Percentiles rank a stretch among this genome's conserved stretches.
phyloP scores from a whole-genome alignment of 2,888 invertebrate genomes.

The Dascillus cervinus region DNA sequence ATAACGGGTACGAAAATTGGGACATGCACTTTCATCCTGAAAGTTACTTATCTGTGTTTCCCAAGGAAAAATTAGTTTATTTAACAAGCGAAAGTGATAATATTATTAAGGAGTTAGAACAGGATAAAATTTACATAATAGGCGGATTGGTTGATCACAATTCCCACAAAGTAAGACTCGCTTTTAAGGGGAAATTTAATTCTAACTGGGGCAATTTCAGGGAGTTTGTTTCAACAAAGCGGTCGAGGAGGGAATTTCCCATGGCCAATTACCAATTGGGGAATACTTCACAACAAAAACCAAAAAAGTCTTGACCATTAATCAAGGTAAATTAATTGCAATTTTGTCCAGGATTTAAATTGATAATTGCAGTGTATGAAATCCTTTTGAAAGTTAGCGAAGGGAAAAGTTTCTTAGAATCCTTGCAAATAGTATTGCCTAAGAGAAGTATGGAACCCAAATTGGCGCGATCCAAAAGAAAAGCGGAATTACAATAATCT shows the following conservation, averaged over 20 bases:
- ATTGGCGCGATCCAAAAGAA: no score
- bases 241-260: constrained; percentile 63
- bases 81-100: constrained; percentile 92
- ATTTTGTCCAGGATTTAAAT: constrained; percentile 5
- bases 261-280: constrained; percentile 81
- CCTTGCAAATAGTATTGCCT: constrained; percentile 71
- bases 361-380: constrained; percentile 65
- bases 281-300: constrained; percentile 88
- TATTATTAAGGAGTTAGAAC: constrained; percentile 64
- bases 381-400: constrained; percentile 69
- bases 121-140: constrained; percentile 81
- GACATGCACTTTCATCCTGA: constrained; percentile 70
- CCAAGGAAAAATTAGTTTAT: constrained; percentile 76
- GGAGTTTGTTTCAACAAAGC: constrained; percentile 83
- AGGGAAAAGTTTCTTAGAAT: constrained; percentile 71
- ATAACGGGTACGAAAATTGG: constrained; percentile 88
- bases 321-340: constrained; percentile 64
- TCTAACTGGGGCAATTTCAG: constrained; percentile 44
- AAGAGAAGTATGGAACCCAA: constrained; percentile 48
- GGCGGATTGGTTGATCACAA: constrained; percentile 98
- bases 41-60: constrained; percentile 62
- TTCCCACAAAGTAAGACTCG: constrained; percentile 77
- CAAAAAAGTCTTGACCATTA: constrained; percentile 88
- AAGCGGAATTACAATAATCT: no score
- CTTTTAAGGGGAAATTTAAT: no score